Evolutionary conservation across 1,140 invertebrate genomes (phyloP).

Genomic region (Drosophila repleta): DNA sequence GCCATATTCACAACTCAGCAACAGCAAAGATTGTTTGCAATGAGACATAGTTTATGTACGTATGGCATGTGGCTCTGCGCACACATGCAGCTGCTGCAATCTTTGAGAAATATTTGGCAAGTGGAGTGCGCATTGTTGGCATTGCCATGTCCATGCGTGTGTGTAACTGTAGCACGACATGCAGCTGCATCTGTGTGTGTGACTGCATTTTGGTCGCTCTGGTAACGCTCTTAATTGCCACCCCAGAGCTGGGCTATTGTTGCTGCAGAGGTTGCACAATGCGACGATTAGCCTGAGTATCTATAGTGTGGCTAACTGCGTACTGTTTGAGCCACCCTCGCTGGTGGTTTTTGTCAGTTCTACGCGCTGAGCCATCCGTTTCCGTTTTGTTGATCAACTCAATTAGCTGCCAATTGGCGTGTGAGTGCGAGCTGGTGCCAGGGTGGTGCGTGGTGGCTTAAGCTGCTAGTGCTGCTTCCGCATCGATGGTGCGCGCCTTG

Average conservation of each 20-base stretch:
- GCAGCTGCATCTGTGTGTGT: neutral
- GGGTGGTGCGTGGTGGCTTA: neutral
- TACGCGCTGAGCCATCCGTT: slow-evolving; percentile 39
- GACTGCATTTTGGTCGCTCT: slow-evolving; percentile 38
- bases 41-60: neutral
- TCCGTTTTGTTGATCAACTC: slow-evolving; percentile 65
- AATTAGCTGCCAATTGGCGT: slow-evolving; percentile 64
- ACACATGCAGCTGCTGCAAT: slow-evolving; percentile 13
- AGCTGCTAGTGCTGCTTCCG: slow-evolving; percentile 20
- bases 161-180: neutral
- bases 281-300: too few relatives aligned
- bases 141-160: neutral
- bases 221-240: slow-evolving; percentile 59
- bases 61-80: neutral
- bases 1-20: too few relatives aligned
- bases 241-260: neutral
- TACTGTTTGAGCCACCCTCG: slow-evolving; percentile 26
- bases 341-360: slow-evolving; percentile 12
- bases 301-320: neutral
- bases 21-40: slow-evolving; percentile 2
- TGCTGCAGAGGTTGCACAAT: slow-evolving; percentile 26
- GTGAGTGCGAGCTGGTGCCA: slow-evolving; percentile 42
- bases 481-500: slow-evolving; percentile 23
- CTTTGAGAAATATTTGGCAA: slow-evolving; percentile 3
- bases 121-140: slow-evolving; percentile 1